Conservation (phyloP, 2,113 vertebrate species). For the Rattus rattus region DNA sequence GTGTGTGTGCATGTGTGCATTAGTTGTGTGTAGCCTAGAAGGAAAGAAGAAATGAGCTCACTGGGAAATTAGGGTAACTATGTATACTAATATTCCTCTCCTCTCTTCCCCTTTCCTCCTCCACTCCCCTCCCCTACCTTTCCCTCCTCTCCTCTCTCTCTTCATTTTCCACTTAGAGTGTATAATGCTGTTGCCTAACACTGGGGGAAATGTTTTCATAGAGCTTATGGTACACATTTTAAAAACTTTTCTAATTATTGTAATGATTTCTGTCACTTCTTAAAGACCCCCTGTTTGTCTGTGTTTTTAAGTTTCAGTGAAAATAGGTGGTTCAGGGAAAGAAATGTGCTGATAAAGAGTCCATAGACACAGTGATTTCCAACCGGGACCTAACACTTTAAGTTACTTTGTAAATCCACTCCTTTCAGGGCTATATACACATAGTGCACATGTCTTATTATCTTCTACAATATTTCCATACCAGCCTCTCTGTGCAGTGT, state of each 20-base stretch:
- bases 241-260: not conserved
- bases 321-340: slow-evolving; percentile 38
- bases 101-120: no score
- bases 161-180: no score
- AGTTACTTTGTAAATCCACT: no score
- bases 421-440: no score
- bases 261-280: slow-evolving; percentile 38
- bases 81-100: not conserved
- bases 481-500: slow-evolving; percentile 11
- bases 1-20: not conserved
- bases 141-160: not conserved
- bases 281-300: no score
- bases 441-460: not conserved
- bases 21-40: not conserved
- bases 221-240: not conserved
- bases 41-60: not conserved
- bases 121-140: no score
- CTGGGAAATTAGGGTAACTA: not conserved
- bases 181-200: not conserved
- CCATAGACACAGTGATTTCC: slow-evolving; percentile 9
- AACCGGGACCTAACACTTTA: not conserved
- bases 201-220: not conserved
- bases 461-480: slow-evolving; percentile 34
- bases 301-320: slow-evolving; percentile 39
- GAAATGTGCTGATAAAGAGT: slow-evolving; percentile 40